A percentile compares a stretch with the other conserved stretches of the same genome.
These are phyloP conservation scores for Ursus arctos DNA, from an alignment of 2,113 vertebrate species.

Conservation along the genomic window DNA sequence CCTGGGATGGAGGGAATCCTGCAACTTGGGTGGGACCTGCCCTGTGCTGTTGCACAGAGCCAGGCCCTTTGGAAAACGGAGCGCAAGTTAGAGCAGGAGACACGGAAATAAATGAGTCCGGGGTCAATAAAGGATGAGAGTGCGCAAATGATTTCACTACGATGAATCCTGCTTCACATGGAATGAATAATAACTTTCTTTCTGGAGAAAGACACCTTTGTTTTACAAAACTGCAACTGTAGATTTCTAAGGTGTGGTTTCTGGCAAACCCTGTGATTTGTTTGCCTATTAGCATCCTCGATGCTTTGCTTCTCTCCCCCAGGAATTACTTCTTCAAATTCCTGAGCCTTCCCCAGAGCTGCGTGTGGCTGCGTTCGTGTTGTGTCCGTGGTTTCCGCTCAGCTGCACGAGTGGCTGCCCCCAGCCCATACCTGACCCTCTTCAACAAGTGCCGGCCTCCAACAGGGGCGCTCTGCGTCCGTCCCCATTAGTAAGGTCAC, in stretches of 20 bases:
- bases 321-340: conserved; percentile 34
- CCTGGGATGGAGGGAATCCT: neutral
- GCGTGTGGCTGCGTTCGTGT: neutral
- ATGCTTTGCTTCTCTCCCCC: neutral
- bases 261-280: neutral
- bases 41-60: neutral
- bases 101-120: neutral
- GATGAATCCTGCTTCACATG: conserved; percentile 48
- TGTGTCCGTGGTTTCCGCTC: neutral
- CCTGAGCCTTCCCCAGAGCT: neutral
- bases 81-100: neutral
- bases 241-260: neutral
- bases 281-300: neutral
- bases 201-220: neutral
- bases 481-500: neutral
- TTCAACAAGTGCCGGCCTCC: neutral
- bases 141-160: neutral
- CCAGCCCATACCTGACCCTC: neutral
- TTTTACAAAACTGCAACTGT: neutral
- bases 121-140: conserved; percentile 9
- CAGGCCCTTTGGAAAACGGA: neutral
- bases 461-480: rapidly evolving
- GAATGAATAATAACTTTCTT: conserved; percentile 11
- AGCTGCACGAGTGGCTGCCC: neutral
- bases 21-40: neutral